A percentile compares a stretch with the other conserved stretches of the same genome.
phyloP scores from a whole-genome alignment of 1,140 invertebrate species.

The Diploscapter pachys region DNA sequence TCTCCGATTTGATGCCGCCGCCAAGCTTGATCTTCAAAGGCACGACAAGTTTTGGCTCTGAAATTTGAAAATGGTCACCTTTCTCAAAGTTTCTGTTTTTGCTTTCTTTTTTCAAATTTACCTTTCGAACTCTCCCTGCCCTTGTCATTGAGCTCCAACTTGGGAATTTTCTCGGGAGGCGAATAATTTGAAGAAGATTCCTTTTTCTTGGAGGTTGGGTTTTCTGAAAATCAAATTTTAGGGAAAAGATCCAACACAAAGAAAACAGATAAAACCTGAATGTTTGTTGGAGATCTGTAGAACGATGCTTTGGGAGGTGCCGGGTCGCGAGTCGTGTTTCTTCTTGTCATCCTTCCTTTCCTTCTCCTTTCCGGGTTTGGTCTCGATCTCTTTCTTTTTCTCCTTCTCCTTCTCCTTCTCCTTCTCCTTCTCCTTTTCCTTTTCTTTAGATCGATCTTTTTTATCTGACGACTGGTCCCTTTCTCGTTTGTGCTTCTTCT shows the following conservation, averaged over 20 bases:
- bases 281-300: background rate
- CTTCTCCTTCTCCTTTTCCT: constrained; percentile 17
- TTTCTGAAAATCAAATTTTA: background rate
- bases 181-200: background rate
- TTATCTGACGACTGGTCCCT: background rate
- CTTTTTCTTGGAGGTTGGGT: no score
- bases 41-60: no score
- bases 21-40: no score
- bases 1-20: no score
- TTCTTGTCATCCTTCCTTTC: constrained; percentile 16
- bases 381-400: background rate
- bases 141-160: no score
- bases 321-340: background rate
- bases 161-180: background rate
- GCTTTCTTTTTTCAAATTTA: no score
- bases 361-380: constrained; percentile 10
- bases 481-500: constrained; percentile 21
- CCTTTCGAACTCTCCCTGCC: no score
- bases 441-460: constrained; percentile 11
- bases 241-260: background rate
- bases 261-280: background rate
- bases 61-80: no score
- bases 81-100: no score
- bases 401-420: constrained; percentile 18
- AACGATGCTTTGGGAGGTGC: background rate